A percentile compares a stretch with the other conserved stretches of the same genome.
Evolutionary conservation across 1,140 invertebrate species (phyloP).

Genomic region (Drosophila hydei): DNA sequence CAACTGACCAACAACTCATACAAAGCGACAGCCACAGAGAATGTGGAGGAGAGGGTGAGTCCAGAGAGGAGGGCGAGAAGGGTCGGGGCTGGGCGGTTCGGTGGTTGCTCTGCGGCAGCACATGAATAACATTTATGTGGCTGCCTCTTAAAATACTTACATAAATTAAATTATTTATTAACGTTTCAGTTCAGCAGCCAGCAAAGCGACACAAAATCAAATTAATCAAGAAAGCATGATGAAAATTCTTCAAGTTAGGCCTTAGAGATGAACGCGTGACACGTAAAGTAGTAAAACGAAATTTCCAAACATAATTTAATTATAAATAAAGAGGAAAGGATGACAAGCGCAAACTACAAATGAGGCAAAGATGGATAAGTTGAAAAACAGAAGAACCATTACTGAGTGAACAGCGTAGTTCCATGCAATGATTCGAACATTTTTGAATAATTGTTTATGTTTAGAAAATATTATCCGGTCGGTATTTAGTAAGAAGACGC

Average conservation of each 20-base stretch:
- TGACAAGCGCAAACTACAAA: too few relatives aligned
- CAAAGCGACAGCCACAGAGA: conserved; percentile 7
- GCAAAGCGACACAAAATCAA: conserved; percentile 22
- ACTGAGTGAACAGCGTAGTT: too few relatives aligned
- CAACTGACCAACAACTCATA: conserved; percentile 23
- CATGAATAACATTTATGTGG: conserved; percentile 70
- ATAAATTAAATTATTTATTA: conserved; percentile 70
- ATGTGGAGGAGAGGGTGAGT: neutral
- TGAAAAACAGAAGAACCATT: too few relatives aligned
- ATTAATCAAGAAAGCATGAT: conserved; percentile 26
- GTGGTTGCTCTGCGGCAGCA: conserved; percentile 15
- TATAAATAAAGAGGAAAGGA: too few relatives aligned
- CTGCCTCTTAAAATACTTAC: conserved; percentile 57
- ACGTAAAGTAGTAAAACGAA: neutral
- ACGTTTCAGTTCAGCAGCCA: conserved; percentile 33
- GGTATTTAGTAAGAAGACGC: too few relatives aligned
- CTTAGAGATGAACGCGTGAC: neutral
- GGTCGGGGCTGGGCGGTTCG: neutral
- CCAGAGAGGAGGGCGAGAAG: neutral
- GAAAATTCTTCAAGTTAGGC: neutral
- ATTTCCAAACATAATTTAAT: too few relatives aligned
- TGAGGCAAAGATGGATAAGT: too few relatives aligned
- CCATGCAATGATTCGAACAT: too few relatives aligned
- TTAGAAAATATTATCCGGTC: too few relatives aligned
- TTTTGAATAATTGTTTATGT: too few relatives aligned